A percentile compares a stretch with the other conserved stretches of the same genome.
Evolutionary conservation across 2,888 invertebrate genomes (phyloP).

Genomic region (Hyposoter didymator): DNA sequence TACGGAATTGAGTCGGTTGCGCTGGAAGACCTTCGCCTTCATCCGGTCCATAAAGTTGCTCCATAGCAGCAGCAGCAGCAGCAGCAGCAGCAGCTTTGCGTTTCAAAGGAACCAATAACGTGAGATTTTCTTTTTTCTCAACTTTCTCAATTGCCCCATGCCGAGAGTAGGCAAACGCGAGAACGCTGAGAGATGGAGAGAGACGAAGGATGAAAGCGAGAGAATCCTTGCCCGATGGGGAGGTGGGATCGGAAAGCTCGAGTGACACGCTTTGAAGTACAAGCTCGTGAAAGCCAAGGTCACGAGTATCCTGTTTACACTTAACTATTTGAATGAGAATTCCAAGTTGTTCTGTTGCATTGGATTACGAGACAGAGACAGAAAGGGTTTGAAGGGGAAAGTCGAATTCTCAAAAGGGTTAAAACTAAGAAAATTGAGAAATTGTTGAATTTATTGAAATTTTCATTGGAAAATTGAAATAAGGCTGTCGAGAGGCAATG

Average conservation of each 20-base stretch:
- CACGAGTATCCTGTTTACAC: not conserved
- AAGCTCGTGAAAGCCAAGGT: not conserved
- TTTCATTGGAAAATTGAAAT: not conserved
- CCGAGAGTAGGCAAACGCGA: not conserved
- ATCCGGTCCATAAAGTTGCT: constrained; percentile 4
- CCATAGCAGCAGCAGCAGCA: not conserved
- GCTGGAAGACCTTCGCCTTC: not conserved
- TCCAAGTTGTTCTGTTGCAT: not conserved
- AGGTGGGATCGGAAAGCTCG: not conserved
- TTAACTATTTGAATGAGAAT: not conserved
- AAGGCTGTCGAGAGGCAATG: constrained; percentile 11
- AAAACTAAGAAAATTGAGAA: no score
- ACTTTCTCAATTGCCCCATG: constrained; percentile 37
- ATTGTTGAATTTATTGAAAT: no score
- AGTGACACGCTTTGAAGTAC: not conserved
- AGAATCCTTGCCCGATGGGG: not conserved
- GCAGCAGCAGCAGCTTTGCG: constrained; percentile 26
- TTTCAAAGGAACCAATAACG: constrained; percentile 65
- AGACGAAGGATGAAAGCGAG: constrained; percentile 1
- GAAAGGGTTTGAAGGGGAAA: not conserved
- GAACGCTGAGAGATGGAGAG: not conserved
- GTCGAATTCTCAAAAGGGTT: constrained; percentile 5
- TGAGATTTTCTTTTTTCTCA: constrained; percentile 14
- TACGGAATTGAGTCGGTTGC: not conserved
- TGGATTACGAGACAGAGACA: not conserved